Conservation (phyloP, 2,113 vertebrate species). For the Zosterops hypoxanthus region DNA sequence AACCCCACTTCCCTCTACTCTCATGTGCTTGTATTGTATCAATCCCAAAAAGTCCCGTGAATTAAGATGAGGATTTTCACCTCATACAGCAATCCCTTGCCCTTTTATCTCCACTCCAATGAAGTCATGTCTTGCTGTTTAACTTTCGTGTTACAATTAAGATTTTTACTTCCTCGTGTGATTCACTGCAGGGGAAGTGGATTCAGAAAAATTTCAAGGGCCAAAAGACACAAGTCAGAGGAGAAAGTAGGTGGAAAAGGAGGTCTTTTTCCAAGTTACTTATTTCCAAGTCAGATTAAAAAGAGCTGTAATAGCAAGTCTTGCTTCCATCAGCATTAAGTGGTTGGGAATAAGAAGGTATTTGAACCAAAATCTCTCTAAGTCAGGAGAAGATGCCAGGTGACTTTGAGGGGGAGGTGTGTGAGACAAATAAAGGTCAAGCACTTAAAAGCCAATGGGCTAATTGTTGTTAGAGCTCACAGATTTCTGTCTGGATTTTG, state of each 20-base stretch:
- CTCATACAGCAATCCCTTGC: slow-evolving; percentile 4
- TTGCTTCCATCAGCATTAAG: neutral
- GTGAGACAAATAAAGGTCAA: neutral
- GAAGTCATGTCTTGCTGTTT: slow-evolving; percentile 67
- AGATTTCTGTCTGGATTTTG: neutral
- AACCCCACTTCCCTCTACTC: neutral
- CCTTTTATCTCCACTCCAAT: slow-evolving; percentile 60
- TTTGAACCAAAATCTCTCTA: neutral
- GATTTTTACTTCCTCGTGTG: slow-evolving; percentile 66
- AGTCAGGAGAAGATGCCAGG: neutral
- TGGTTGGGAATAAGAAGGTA: neutral
- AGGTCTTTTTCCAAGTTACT: slow-evolving; percentile 20
- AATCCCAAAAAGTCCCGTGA: slow-evolving; percentile 19
- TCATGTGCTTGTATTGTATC: slow-evolving; percentile 18
- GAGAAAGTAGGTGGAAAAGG: slow-evolving; percentile 1
- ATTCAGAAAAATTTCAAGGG: slow-evolving; percentile 41
- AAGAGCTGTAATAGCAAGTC: neutral
- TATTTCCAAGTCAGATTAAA: slow-evolving; percentile 28
- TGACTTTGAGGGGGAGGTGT: neutral
- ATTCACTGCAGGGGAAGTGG: slow-evolving; percentile 58
- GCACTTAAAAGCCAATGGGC: neutral
- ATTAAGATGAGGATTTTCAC: slow-evolving; percentile 50
- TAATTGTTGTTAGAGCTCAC: neutral
- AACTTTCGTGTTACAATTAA: slow-evolving; percentile 60
- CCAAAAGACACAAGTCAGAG: slow-evolving; percentile 7